Evolutionary conservation across 2,113 vertebrate species (phyloP), one percentile per base, ranked within the genome.

Genomic region (Coregonus clupeaformis): DNA sequence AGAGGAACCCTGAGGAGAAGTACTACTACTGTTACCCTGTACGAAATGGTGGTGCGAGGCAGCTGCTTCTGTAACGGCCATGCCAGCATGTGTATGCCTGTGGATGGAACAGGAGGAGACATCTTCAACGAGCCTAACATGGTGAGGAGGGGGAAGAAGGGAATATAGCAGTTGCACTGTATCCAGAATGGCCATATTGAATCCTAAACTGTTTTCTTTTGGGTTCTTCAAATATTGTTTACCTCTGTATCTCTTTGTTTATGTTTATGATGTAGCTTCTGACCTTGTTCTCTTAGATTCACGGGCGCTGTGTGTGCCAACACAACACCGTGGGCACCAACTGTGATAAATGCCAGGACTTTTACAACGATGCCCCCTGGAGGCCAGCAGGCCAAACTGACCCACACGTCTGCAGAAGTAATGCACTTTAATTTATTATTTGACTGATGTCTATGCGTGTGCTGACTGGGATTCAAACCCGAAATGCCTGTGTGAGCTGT

Each of bases 11-110:
- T 22, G 82, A 94, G 1, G 86, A 95, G 57, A 96, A 97, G 57
- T 96, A 97, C 81, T 97, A 95, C 86, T 97, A 95, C n/a, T n/a
- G n/a, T n/a, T 0, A 94, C 94, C 11, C 71, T 97, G 3, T 96
- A 96, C 63, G 93, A 95, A 86, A 95, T 96, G 94, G 92, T 96
- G 75, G 92, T 98, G 36, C 76, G 71, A 3, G 96, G 96, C 20
- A 96, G 93, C 86, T 98, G 96, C 84, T 97, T 97, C 87, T 97
- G 96, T 87, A 91, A 95, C 1, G 94, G 95, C 30, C 96, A 96
- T 0, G 94, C 95, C 66, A 92, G 89, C 25, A 86, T 89, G n/a
- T 96, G 96, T 70, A 79, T 85, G 3, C 94, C 95, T 0, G 0
- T 84, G 30, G 89, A 92, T 24, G 80, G 79, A 14, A 66, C 81